These are phyloP conservation scores for Chaenodraco wilsoni DNA, from an alignment of 2,797 vertebrate genomes.

Conservation along the genomic window DNA sequence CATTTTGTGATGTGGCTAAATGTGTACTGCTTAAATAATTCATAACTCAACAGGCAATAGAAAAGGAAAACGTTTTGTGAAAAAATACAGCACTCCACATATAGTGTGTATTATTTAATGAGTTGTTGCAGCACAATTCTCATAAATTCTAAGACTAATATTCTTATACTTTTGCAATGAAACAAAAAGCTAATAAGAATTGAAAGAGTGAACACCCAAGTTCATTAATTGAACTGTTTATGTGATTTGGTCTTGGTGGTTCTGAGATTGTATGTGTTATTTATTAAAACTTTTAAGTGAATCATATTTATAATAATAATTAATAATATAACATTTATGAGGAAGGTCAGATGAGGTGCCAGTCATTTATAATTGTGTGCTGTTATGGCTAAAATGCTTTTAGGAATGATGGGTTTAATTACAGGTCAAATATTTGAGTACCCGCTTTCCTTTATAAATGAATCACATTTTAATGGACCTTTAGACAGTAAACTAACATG, in stretches of 20 bases:
- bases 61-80: conserved; percentile 37
- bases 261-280: not conserved
- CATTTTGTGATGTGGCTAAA: conserved; percentile 67
- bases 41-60: conserved; percentile 35
- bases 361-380: not conserved
- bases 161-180: not conserved
- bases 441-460: not conserved
- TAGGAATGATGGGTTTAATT: conserved; percentile 11
- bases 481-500: not conserved
- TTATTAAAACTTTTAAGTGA: not conserved
- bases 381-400: not conserved
- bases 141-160: not conserved
- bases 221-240: not conserved
- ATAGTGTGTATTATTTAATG: not conserved
- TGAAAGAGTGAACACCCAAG: not conserved
- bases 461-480: not conserved
- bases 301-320: not conserved
- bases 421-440: not conserved
- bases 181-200: not conserved
- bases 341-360: not conserved
- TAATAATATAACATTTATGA: not conserved
- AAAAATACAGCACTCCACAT: not conserved
- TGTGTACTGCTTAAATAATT: conserved; percentile 68
- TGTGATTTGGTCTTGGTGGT: not conserved
- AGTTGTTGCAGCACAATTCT: conserved; percentile 5